phyloP scores from a whole-genome alignment of 2,888 invertebrate genomes.

The Eilema caniola region DNA sequence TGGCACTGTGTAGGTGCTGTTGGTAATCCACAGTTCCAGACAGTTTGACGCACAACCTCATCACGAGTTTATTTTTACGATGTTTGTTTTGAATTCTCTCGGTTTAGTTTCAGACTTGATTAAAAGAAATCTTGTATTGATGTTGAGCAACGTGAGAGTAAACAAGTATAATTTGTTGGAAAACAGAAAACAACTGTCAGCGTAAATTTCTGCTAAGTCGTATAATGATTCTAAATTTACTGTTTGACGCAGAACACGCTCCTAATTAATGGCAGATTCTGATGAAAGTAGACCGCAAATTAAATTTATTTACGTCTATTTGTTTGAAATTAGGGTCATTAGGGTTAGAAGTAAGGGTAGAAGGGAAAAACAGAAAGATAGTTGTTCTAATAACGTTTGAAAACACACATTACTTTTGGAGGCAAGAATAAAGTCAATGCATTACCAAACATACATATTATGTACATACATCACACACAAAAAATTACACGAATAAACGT shows the following conservation, averaged over 20 bases:
- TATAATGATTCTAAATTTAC: slow-evolving; percentile 48
- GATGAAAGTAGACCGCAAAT: slow-evolving; percentile 13
- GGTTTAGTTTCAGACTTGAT: slow-evolving; percentile 60
- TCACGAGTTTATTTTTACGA: slow-evolving; percentile 63
- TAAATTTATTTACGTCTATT: slow-evolving; percentile 8
- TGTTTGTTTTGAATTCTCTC: slow-evolving; percentile 65
- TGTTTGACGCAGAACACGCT: slow-evolving; percentile 33
- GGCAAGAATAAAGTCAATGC: too few species aligned
- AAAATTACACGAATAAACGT: too few species aligned
- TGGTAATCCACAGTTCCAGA: slow-evolving; percentile 50
- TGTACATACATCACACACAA: too few species aligned
- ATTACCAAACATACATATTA: too few species aligned
- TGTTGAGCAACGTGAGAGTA: slow-evolving; percentile 39
- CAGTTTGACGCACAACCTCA: slow-evolving; percentile 52
- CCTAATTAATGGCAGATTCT: slow-evolving; percentile 36
- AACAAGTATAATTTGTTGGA: slow-evolving; percentile 50
- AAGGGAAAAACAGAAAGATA: background rate
- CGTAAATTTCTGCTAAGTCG: slow-evolving; percentile 48
- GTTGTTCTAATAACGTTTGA: background rate
- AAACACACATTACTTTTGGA: background rate
- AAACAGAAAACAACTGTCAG: slow-evolving; percentile 51
- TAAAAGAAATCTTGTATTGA: slow-evolving; percentile 55
- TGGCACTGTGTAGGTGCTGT: slow-evolving; percentile 1
- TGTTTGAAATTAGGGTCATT: background rate
- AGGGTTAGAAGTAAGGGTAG: background rate